phyloP scores from a whole-genome alignment of 2,888 invertebrate species.

The Andrena flavipes region DNA sequence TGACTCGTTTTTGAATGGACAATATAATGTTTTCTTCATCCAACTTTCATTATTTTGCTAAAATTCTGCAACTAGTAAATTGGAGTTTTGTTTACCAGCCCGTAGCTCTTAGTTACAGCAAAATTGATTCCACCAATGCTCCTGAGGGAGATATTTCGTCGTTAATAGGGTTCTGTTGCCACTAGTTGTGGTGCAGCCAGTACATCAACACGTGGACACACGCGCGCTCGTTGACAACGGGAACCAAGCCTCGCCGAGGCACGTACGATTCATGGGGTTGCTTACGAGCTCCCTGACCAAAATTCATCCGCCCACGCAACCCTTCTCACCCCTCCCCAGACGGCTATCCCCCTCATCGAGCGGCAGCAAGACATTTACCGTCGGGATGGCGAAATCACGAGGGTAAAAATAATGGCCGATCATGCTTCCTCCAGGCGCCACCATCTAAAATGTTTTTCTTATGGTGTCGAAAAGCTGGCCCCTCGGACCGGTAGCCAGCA shows the following conservation, averaged over 20 bases:
- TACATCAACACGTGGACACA: constrained; percentile 39
- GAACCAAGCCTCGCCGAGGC: constrained; percentile 57
- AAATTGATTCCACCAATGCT: neutral
- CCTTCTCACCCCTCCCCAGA: constrained; percentile 63
- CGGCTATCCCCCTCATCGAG: constrained; percentile 58
- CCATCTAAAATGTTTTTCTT: neutral
- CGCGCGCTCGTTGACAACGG: constrained; percentile 49
- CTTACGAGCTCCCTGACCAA: constrained; percentile 70
- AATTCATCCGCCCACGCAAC: constrained; percentile 68
- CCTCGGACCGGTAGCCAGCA: neutral
- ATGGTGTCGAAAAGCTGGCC: neutral
- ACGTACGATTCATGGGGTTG: constrained; percentile 74
- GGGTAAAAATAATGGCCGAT: constrained; percentile 40
- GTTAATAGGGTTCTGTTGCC: neutral
- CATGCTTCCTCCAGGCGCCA: constrained; percentile 8
- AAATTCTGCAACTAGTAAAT: neutral
- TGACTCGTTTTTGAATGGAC: neutral
- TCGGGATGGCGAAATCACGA: constrained; percentile 43
- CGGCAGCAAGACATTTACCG: constrained; percentile 61
- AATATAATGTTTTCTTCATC: neutral
- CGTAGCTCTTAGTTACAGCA: neutral
- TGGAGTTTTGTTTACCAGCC: neutral
- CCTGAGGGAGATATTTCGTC: neutral
- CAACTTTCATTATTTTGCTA: neutral
- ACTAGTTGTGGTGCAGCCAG: constrained; percentile 26